phyloP scores from a whole-genome alignment of 35 echinoderm and acorn worm genomes.

The Eucidaris tribuloides region DNA sequence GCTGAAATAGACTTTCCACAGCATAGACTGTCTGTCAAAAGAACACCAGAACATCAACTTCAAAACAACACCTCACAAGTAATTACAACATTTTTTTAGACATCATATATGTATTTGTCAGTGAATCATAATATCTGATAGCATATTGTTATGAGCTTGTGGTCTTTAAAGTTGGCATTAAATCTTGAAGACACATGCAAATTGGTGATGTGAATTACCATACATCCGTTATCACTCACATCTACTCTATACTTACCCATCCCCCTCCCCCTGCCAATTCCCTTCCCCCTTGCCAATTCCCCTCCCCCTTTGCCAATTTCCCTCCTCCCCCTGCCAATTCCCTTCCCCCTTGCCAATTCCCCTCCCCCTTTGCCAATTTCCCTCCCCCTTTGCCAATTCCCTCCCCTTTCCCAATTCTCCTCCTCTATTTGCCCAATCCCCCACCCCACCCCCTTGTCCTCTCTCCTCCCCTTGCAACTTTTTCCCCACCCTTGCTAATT shows the following conservation, averaged over 20 bases:
- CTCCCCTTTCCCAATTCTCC: neutral
- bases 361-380: too few species aligned
- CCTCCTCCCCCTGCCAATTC: neutral
- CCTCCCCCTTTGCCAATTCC: neutral
- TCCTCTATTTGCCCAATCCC: neutral
- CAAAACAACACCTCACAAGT: slow-evolving; percentile 39
- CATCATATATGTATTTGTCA: neutral
- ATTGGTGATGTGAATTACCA: too few species aligned
- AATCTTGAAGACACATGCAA: too few species aligned
- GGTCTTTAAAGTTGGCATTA: too few species aligned
- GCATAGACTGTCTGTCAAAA: slow-evolving; percentile 61
- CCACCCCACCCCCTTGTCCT: neutral
- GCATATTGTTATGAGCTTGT: too few species aligned
- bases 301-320: neutral
- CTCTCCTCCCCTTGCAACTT: neutral
- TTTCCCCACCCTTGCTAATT: neutral
- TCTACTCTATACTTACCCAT: too few species aligned
- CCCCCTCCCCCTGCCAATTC: too few species aligned
- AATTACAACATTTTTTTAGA: neutral
- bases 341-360: too few species aligned
- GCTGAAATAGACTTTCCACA: slow-evolving; percentile 76
- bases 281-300: too few species aligned
- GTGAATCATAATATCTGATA: too few species aligned
- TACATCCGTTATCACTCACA: too few species aligned
- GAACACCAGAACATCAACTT: slow-evolving; percentile 23